Evolutionary conservation across 2,797 vertebrate genomes (phyloP), one percentile per base, ranked within the genome.

Genomic region (Squalus acanthias): DNA sequence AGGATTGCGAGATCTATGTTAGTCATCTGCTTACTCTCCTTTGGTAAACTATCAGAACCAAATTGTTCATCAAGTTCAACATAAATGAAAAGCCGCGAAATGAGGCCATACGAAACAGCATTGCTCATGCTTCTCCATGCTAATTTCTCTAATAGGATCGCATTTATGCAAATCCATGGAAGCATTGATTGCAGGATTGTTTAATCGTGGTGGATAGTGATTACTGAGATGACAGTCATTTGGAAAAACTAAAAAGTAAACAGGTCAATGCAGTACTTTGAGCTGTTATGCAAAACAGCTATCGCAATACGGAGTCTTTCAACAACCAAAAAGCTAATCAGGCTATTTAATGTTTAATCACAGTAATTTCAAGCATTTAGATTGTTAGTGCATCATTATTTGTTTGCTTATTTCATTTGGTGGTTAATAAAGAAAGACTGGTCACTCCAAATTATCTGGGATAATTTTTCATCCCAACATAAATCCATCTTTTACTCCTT

Each of bases 361-460:
- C 29, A 26, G 46, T 74, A 74, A 74, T 74, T 74, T 10, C 46
- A 95, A 57, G 1, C 50, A 2, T 46, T 74, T 95, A 72, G 13
- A 57, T 53, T 95, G 94, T 74, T 74, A 53, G 29, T 74, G 46
- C 46, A 50, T 74, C 26, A 74, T 74, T 95, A 17, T 57, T 63
- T 60, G 94, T 74, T 95, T 50, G n/a, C 15, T 74, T 93, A 93
- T 93, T 93, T 93, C 7, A 93, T 69, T 69, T 93, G 65, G 91
- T 20, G 67, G 20, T 46, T 93, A 93, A 26, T 69, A 12, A 67
- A 46, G 65, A 12, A 67, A 46, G 65, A 46, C n/a, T 69, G 65
- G 65, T 93, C 22, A 69, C 24, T 93, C 9, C 91, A 67, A 63
- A 46, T 93, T 12, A 22, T 12, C 63, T 10, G n/a, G 63, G 65